Evolutionary conservation across 2,888 invertebrate species (phyloP).

Genomic region (Anorthoa munda): DNA sequence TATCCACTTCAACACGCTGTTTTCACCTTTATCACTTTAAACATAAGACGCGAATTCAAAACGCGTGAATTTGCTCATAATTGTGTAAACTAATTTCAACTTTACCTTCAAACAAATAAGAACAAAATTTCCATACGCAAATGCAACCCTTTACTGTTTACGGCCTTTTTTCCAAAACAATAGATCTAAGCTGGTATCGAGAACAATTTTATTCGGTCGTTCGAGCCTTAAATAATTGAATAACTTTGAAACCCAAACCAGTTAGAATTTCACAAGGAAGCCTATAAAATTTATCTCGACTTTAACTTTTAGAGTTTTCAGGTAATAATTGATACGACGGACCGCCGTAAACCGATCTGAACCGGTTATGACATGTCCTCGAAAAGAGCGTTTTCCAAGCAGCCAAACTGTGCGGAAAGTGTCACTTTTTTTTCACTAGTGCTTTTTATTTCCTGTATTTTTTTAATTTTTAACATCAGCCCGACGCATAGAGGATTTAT

Average conservation of each 20-base stretch:
- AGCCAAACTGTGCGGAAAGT: no score
- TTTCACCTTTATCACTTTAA: neutral
- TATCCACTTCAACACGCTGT: neutral
- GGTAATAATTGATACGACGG: slow-evolving; percentile 73
- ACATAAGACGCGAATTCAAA: slow-evolving; percentile 37
- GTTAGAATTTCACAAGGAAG: slow-evolving; percentile 65
- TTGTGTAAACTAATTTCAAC: slow-evolving; percentile 30
- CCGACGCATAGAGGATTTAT: no score
- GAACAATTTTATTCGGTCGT: slow-evolving; percentile 60
- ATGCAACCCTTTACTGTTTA: slow-evolving; percentile 56
- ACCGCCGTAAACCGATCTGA: slow-evolving; percentile 68
- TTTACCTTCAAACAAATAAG: slow-evolving; percentile 8
- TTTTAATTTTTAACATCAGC: no score
- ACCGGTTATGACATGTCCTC: slow-evolving; percentile 61
- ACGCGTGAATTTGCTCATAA: neutral
- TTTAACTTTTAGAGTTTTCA: slow-evolving; percentile 70
- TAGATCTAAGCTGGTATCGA: slow-evolving; percentile 57
- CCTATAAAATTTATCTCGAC: slow-evolving; percentile 71
- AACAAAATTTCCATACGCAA: slow-evolving; percentile 25
- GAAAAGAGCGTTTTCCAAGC: no score
- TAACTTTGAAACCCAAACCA: slow-evolving; percentile 49
- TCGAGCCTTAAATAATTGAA: slow-evolving; percentile 64
- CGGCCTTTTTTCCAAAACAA: slow-evolving; percentile 61
- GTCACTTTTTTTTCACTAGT: no score
- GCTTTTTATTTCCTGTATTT: no score